Base-by-base conservation (phyloP, 2,888 invertebrate species). In the Leistus spinibarbis region DNA sequence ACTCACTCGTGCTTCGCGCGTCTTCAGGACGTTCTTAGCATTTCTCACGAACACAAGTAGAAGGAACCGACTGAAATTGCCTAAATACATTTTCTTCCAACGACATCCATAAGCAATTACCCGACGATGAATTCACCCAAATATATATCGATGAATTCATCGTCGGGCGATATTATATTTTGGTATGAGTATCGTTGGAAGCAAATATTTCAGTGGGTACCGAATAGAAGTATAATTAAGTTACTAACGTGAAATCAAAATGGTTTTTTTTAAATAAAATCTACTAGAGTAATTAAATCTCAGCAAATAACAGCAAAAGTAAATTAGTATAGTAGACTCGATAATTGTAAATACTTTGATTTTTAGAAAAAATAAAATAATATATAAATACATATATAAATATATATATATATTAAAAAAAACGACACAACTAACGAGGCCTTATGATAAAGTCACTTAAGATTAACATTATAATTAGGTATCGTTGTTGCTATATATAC, bases 371-470 rank as follows among this genome's bases (percentile, higher is more conserved):
- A 40, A 22, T 16, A 60, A 60, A 16, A 19, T 19, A 60, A 19
- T 16, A 19, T 60, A 60, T 19, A 60, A 17, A 60, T 3, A 16
- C 17, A 3, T 10, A 60, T 60, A 60, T 19, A 57, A 7, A 57
- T 19, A 57, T 19, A 20, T 19, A n/a, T n/a, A n/a, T n/a, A n/a
- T n/a, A n/a, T n/a, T n/a, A 60, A 60, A 20, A 22, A 60, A 73
- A 73, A 73, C 63, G 73, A 73, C 73, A 73, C 73, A 73, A 73
- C 73, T 63, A 66, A 73, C 66, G 73, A 73, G 73, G 73, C 73
- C 73, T 73, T 73, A 73, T 73, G 66, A 73, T 72, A 72, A 73
- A 73, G 73, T 73, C 66, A 73, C 63, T 73, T 73, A 73, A 73
- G 62, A 73, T 73, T 54, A 70, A 54, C 54, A 66, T 40, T 67